Evolutionary conservation across 2,888 invertebrate genomes (phyloP), one percentile per base, ranked within the genome.

Genomic region (Drosophila algonquin): DNA sequence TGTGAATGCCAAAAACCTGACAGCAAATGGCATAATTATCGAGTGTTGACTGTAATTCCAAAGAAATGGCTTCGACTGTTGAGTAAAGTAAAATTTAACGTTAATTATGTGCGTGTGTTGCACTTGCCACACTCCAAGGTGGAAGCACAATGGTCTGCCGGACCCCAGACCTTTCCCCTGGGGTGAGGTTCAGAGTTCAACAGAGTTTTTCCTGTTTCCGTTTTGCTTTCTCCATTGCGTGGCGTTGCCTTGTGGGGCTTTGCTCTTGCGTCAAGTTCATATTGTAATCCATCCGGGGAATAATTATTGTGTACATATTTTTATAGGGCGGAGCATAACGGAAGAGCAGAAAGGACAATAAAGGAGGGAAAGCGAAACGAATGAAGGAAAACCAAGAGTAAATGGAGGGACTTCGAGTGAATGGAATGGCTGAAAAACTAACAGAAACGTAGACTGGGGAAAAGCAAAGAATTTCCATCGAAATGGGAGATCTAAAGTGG

Each of bases 271-370:
- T 73, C 74, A 81, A 81, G 79, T 84, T 75, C 77, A 84, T 71
- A 73, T 69, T 81, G 84, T 87, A 87, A 86, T 89, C 89, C 85
- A 87, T 81, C 85, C 72, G 75, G 87, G 85, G 84, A 84, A 89
- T 87, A 86, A 86, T 86, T 84, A 86, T 89, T 86, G 87, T 87
- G 89, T 86, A 86, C 85, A 86, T 79, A 85, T 89, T 85, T 89
- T 87, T 87, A 89, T 74, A 88, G 83, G 71, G 65, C 7, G 8
- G 8, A 30, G 30, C 30, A 30, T 2, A 30, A 8, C 30, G 30
- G 77, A 65, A 75, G 64, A 69, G 83, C 73, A 40, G 40, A 5
- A 40, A 40, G n/a, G n/a, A 40, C n/a, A n/a, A 7, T 0, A 40
- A 14, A 14, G 7, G n/a, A 12, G 12, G 12, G 0, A 35, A 5